Percentiles rank a stretch among this genome's conserved stretches.
Evolutionary conservation across 2,113 vertebrate genomes (phyloP).

Genomic region (Camelus dromedarius): DNA sequence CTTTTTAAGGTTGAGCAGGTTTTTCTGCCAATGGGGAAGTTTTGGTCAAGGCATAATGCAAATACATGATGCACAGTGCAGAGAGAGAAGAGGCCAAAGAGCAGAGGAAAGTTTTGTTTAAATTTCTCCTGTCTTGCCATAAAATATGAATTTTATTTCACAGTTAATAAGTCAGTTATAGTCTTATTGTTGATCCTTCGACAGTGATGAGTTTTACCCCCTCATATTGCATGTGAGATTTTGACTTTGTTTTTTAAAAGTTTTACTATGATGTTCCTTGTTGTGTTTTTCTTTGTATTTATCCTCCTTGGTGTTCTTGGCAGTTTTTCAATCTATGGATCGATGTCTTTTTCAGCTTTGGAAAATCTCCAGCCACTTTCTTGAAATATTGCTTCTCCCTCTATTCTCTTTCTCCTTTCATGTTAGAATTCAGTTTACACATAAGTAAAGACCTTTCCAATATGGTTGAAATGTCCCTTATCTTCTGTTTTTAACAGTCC

Average conservation of each 20-base stretch:
- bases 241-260: neutral
- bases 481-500: neutral
- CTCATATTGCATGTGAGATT: neutral
- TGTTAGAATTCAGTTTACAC: neutral
- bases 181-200: neutral
- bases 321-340: neutral
- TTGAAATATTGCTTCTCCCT: neutral
- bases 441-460: neutral
- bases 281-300: constrained; percentile 19
- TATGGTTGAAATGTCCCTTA: neutral
- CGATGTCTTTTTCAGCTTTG: constrained; percentile 15
- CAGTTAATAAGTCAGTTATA: neutral
- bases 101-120: no score
- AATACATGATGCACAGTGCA: no score
- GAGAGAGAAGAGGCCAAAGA: no score
- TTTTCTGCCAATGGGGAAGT: no score
- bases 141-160: no score
- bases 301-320: neutral
- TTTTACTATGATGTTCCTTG: neutral
- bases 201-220: neutral
- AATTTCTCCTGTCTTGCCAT: no score
- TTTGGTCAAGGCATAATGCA: no score
- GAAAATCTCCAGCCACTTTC: neutral
- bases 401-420: neutral
- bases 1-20: no score